phyloP scores from a whole-genome alignment of 2,888 invertebrate species.

The Brachyptera risi region DNA sequence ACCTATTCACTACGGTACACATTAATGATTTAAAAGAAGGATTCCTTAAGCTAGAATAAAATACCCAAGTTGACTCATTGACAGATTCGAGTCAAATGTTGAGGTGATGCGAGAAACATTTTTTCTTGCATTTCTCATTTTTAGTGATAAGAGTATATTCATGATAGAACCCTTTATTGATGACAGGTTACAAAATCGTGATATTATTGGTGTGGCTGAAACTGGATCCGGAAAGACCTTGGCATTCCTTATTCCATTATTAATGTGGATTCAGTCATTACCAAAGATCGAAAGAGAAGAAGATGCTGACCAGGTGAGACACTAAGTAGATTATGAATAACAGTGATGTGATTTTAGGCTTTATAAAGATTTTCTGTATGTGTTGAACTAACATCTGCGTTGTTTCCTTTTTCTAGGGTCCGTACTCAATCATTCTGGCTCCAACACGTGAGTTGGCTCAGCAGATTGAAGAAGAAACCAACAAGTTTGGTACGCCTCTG shows the following conservation, averaged over 20 bases:
- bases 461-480: slow-evolving; percentile 98
- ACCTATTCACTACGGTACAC: no score
- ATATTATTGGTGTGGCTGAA: slow-evolving; percentile 99
- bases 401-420: slow-evolving; percentile 57
- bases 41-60: no score
- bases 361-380: no score
- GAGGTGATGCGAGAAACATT: no score
- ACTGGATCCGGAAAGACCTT: slow-evolving; percentile 99
- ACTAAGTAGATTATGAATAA: no score
- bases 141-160: no score
- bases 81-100: no score
- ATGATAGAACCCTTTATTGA: background rate
- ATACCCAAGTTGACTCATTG: no score
- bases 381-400: no score
- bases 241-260: slow-evolving; percentile 93
- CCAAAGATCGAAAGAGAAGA: slow-evolving; percentile 92
- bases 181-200: slow-evolving; percentile 67
- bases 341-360: no score
- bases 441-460: slow-evolving; percentile 99
- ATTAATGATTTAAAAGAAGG: no score
- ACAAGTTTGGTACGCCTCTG: slow-evolving; percentile 91
- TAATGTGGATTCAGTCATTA: slow-evolving; percentile 96
- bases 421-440: slow-evolving; percentile 97
- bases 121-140: no score
- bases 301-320: slow-evolving; percentile 70